These are phyloP conservation scores for Timandra comae DNA, from an alignment of 2,888 invertebrate species.

Conservation along the genomic window DNA sequence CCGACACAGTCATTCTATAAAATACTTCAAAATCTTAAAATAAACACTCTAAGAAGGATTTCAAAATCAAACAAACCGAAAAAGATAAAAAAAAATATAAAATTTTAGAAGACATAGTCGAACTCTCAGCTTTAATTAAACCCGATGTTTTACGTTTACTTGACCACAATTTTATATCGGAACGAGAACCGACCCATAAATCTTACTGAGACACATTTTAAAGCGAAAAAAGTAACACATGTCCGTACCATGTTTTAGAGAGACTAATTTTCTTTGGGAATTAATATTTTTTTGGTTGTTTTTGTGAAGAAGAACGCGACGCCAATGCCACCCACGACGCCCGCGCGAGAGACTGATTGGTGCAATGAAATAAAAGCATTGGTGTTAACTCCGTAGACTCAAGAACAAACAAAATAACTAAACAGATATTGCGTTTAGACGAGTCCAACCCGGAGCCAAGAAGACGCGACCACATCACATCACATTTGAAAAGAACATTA, in stretches of 20 bases:
- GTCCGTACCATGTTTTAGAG: constrained; percentile 70
- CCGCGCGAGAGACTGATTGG: constrained; percentile 36
- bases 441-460: not conserved
- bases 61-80: constrained; percentile 52
- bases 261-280: constrained; percentile 71
- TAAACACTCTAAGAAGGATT: constrained; percentile 49
- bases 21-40: constrained; percentile 56
- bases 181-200: constrained; percentile 61
- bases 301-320: constrained; percentile 48
- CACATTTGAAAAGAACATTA: not conserved
- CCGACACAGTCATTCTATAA: constrained; percentile 61
- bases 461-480: not conserved
- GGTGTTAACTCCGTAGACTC: constrained; percentile 27
- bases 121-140: constrained; percentile 43
- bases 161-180: constrained; percentile 60
- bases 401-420: not conserved
- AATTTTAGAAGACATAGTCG: constrained; percentile 18
- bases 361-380: constrained; percentile 39
- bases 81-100: constrained; percentile 31
- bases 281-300: constrained; percentile 50
- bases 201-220: constrained; percentile 61
- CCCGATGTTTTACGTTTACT: constrained; percentile 46
- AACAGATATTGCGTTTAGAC: not conserved
- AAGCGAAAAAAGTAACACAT: constrained; percentile 76
- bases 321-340: constrained; percentile 72